phyloP scores from a whole-genome alignment of 2,888 invertebrate genomes.

The Cephus rjabovi region DNA sequence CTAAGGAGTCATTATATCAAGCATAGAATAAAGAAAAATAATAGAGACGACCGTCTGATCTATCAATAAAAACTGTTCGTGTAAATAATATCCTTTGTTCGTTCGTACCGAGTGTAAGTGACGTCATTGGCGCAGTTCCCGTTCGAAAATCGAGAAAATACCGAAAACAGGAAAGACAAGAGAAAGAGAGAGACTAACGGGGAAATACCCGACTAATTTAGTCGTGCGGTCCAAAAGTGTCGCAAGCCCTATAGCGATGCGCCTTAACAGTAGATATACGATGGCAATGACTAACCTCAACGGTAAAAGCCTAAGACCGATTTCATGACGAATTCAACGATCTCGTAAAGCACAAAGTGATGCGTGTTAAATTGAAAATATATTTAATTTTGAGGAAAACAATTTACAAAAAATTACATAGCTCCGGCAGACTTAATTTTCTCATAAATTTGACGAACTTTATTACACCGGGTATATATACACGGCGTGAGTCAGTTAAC shows the following conservation, averaged over 20 bases:
- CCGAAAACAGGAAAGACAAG: slow-evolving; percentile 1
- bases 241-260: background rate
- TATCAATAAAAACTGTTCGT: background rate
- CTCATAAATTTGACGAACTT: too few relatives aligned
- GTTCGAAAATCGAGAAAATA: background rate
- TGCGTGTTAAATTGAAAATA: background rate
- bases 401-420: background rate
- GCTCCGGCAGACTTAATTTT: too few relatives aligned
- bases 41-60: background rate
- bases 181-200: slow-evolving; percentile 2
- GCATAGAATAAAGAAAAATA: too few relatives aligned
- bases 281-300: too few relatives aligned
- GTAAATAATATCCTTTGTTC: background rate
- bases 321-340: too few relatives aligned
- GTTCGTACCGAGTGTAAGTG: too few relatives aligned
- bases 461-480: background rate
- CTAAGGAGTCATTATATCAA: too few relatives aligned
- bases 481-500: background rate
- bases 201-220: slow-evolving; percentile 8
- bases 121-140: too few relatives aligned
- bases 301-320: too few relatives aligned
- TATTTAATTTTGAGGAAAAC: background rate
- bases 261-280: too few relatives aligned
- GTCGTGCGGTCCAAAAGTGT: background rate
- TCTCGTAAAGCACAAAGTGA: background rate